Base-by-base conservation (phyloP, 2,113 vertebrate genomes). In the Mionectes macconnelli region DNA sequence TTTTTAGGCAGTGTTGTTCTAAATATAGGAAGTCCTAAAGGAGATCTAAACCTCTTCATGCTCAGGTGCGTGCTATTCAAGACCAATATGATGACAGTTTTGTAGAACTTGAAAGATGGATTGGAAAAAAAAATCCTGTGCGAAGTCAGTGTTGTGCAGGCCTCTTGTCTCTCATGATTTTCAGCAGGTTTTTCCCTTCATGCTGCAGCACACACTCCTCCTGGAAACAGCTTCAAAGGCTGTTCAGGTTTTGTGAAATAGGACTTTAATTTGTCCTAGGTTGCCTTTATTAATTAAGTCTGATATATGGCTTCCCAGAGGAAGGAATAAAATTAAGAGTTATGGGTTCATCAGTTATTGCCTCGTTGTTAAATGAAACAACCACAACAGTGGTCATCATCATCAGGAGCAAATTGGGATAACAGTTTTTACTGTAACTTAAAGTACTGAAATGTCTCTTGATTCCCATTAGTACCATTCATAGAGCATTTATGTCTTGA, bases 351-450 rank as follows among this genome's bases (percentile, higher is more conserved):
- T 84, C 14, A 9, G 27, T 33, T 56, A 15, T 39, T 50, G 16
- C 21, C 27, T 84, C 7, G 13, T 28, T 24, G 4, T 53, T 59
- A 74, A 66, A 25, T 6, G 2, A 33, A 67, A 25, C 44, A 42
- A 37, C 22, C 9, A 12, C 5, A 47, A 9, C 14, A 24, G 37
- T 0, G 0, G 22, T 70, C 3, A 0, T 56, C 23, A 20, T 47
- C 10, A 30, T 56, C 2, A 12, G 12, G 15, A 18, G 5, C 10
- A 53, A 89, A 77, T 14, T 57, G 14, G 13, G 72, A 3, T 40
- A n/a, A 22, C 3, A 5, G 5, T 21, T 95, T 76, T 64, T 52
- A 56, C 35, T 60, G 19, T 42, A 25, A 55, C 17, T 39, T 59
- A 68, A 62, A 50, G 13, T 19, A 7, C 15, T 52, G 22, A 64